Base-by-base conservation (phyloP, 2,797 vertebrate genomes). In the Ptychobarbus kaznakovi region DNA sequence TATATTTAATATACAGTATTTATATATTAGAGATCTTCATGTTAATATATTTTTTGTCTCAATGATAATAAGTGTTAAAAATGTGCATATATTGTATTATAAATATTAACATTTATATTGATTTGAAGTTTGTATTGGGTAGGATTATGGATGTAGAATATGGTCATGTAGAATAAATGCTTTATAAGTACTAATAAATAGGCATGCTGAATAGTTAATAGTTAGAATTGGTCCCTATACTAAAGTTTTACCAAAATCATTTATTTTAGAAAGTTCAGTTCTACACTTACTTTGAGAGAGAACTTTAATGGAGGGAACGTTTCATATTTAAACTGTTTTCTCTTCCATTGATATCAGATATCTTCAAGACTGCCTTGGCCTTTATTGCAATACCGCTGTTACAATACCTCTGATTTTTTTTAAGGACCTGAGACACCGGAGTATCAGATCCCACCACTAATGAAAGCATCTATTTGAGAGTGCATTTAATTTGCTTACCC, bases 341-440 rank as follows among this genome's bases (percentile, higher is more conserved):
- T 56, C 65, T 81, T 69, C 80, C 20, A 44, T 78, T 58, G 44
- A 78, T 42, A n/a, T 46, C 38, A 28, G 51, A 78, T 79, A 70
- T 32, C 65, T 40, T 32, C 2, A 40, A 66, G 32, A 63, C 28
- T 0, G 15, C 56, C 12, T 74, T 28, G 44, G 61, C 44, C 58
- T 66, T 68, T 83, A 83, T 42, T 76, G 12, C 25, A 51, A 63
- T 49, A 63, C 28, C 28, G 65, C 42, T 38, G 20, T 49, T 25
- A 28, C 28, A 28, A 28, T 28, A 28, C 28, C 28, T 83, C 13
- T 76, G 72, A 76, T 15, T 73, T 81, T 76, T 46, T 75, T 42
- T 44, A 68, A 35, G 15, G 3, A 63, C 35, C 44, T 6, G 38
- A 80, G 9, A 49, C 16, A 46, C 42, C 20, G 3, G n/a, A 56